Base-by-base conservation (phyloP, 2,888 invertebrate species). In the Protodeltote pygarga region DNA sequence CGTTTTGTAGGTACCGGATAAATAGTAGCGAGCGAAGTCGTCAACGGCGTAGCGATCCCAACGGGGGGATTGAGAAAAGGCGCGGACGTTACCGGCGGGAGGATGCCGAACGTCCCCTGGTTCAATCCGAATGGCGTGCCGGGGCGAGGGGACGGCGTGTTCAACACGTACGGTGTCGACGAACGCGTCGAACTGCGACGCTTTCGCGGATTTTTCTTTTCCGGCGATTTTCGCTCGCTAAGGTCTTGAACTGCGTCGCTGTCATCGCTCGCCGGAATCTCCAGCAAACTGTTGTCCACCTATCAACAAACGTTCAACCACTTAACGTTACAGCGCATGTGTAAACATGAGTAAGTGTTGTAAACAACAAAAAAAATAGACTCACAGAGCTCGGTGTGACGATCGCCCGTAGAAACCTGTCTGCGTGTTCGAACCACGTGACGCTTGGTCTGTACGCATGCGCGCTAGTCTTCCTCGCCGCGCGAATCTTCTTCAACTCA, bases 351-450 rank as follows among this genome's bases (percentile, higher is more conserved):
- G 44, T 46, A 53, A 65, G 65, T 52, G 65, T 70, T 58, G 73
- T 77, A 75, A 76, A 77, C 74, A 72, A 63, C 55, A 57, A 60
- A 65, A 66, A 32, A 64, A 72, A 70, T 50, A 73, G 57, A 87
- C 91, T 91, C 81, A 92, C 92, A 63, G 92, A 92, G 82, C 90
- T 91, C 77, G 92, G 92, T 52, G 92, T 92, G 85, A 92, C 92
- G 82, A 92, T 92, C 75, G 92, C 91, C 73, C 92, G 87, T 72
- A 92, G 88, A 81, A 92, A 92, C 89, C 91, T 89, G 91, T 92
- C 92, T 81, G 92, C 92, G 85, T 92, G 92, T 75, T 92, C 89
- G 80, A 92, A 92, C 92, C 92, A 92, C 88, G 91, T 91, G 89
- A 92, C 92, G 82, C 91, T 92, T 52, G 92, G 92, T 64, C 89